Conservation (phyloP, 2,797 vertebrate genomes). For the Clarias pachynema region DNA sequence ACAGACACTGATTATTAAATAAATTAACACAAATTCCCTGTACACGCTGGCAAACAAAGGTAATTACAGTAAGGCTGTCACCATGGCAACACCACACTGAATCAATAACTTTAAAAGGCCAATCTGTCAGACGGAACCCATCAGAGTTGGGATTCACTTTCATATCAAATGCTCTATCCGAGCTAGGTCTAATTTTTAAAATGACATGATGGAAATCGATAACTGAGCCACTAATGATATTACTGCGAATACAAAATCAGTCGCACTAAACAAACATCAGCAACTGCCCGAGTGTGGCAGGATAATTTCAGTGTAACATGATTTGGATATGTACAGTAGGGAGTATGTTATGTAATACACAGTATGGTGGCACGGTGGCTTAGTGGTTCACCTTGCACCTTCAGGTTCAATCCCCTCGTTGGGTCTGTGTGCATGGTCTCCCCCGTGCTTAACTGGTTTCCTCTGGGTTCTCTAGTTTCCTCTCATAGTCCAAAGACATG, state of each 20-base stretch:
- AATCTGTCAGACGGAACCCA: constrained; percentile 26
- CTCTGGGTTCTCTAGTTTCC: no score
- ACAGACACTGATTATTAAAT: constrained; percentile 46
- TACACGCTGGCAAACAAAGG: constrained; percentile 33
- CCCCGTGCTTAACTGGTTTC: no score
- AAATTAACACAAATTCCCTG: constrained; percentile 54
- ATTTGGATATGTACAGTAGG: constrained; percentile 8
- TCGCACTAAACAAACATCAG: background rate
- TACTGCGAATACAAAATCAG: constrained; percentile 1
- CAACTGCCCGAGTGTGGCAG: background rate
- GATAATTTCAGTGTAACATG: background rate
- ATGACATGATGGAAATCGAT: constrained; percentile 4
- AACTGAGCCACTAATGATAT: constrained; percentile 2
- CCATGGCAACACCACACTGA: constrained; percentile 41
- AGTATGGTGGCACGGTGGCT: no score
- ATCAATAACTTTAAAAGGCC: constrained; percentile 36
- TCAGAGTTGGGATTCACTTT: constrained; percentile 27
- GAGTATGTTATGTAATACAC: background rate
- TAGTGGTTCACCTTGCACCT: no score
- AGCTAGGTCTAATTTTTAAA: background rate
- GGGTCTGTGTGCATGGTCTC: background rate
- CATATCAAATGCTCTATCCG: background rate
- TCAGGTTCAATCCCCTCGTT: no score
- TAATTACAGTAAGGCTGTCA: constrained; percentile 48
- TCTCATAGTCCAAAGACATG: no score